Evolutionary conservation across 2,797 vertebrate genomes (phyloP).

Genomic region (Acropternis orthonyx): DNA sequence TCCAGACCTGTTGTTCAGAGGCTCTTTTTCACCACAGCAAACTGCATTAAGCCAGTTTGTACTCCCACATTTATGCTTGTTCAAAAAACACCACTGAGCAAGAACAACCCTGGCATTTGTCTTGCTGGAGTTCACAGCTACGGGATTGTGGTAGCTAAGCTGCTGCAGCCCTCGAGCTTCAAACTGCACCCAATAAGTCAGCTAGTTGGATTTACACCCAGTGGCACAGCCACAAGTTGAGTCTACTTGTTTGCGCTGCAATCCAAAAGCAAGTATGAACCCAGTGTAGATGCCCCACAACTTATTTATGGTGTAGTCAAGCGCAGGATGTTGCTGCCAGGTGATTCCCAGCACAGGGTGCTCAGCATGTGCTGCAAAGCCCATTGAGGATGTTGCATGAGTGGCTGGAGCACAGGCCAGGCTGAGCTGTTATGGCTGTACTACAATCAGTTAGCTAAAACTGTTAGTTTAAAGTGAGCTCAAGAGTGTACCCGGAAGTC

Average conservation of each 20-base stretch:
- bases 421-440: neutral
- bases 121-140: neutral
- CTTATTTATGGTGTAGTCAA: accelerated
- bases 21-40: neutral
- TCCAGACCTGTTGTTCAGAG: neutral
- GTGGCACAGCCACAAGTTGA: neutral
- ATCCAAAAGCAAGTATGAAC: neutral
- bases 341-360: neutral
- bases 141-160: neutral
- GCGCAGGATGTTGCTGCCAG: accelerated
- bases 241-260: accelerated
- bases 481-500: neutral
- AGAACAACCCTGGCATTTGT: neutral
- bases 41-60: neutral
- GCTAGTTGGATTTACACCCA: neutral
- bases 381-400: neutral
- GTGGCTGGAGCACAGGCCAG: neutral
- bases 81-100: neutral
- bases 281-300: neutral
- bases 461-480: neutral
- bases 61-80: neutral
- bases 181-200: neutral
- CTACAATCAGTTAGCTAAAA: neutral
- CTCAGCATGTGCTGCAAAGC: neutral
- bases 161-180: neutral